These are phyloP conservation scores for Iselma pallidipennis DNA, from an alignment of 2,888 invertebrate species.

Conservation along the genomic window DNA sequence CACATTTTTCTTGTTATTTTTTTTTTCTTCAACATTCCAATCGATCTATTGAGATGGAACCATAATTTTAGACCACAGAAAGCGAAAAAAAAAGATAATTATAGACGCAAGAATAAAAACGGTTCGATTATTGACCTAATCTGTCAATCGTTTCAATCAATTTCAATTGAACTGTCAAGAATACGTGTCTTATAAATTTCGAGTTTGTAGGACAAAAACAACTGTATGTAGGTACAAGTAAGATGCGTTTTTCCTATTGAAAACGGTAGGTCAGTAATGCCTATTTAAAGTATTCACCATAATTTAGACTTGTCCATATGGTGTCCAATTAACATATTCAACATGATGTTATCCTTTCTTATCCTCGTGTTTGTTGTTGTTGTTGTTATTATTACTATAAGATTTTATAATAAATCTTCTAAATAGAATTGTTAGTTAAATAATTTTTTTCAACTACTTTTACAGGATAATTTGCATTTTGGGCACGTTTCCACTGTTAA, in stretches of 20 bases:
- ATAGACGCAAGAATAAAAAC: neutral
- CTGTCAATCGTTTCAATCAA: neutral
- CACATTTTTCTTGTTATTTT: no score
- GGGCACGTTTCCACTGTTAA: constrained; percentile 4
- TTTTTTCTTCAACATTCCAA: no score
- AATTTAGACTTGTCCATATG: neutral
- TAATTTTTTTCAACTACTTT: no score
- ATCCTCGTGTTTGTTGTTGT: no score
- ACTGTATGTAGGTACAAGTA: no score
- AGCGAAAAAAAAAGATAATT: no score
- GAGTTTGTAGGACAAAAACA: constrained; percentile 1
- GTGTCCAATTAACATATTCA: neutral
- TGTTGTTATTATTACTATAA: no score
- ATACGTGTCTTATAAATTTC: constrained; percentile 1
- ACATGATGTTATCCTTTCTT: no score
- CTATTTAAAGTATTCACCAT: constrained; percentile 1
- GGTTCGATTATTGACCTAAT: neutral
- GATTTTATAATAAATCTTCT: neutral
- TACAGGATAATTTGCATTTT: neutral
- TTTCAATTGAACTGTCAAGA: neutral
- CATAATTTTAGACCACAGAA: no score
- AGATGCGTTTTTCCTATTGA: neutral
- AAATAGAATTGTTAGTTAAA: neutral
- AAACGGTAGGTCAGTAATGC: neutral
- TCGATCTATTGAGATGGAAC: no score